Base-by-base conservation (phyloP, 2,888 invertebrate genomes). In the Sacculina carcini region DNA sequence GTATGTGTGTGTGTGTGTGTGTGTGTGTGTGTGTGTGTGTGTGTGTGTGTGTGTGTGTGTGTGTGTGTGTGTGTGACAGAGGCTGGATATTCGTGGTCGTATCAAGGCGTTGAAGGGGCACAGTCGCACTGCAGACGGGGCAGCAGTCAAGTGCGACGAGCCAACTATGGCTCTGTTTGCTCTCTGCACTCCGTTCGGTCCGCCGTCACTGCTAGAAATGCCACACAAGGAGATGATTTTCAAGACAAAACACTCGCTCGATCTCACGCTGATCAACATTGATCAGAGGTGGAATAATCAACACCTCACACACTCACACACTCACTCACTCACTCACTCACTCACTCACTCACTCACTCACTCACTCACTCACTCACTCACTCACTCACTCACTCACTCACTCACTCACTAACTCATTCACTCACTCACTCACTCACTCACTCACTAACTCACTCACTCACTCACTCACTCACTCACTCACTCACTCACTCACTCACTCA, bases 161-260 rank as follows among this genome's bases (percentile, higher is more conserved):
- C 87, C 90, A 2, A 90, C 90, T 0, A 64, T 96, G 63, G 96
- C 89, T 2, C 69, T 98, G 50, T 94, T 96, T 63, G 96, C 96
- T 55, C 81, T 96, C 52, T 98, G 98, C 69, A 96, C 94, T 3
- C 98, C 98, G 0, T 98, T 98, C 63, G 98, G 98, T 0, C 98
- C 98, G 14, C 90, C 98, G 23, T 90, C 92, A 52, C 70, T 94
- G 50, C 73, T 94, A 52, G 98, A 99, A 67, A 84, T 92, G 58
- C 92, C 94, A 5, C 89, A 94, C 64, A 90, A 96, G 65, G 98
- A 98, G 69, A 85, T 94, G 60, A 94, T 98, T 81, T 92, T 98
- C 71, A 98, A 98, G 69, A 92, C 90, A 66, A 98, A 98, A 70
- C 98, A 98, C 71, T 92, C 94, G 65, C 74, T 99, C 61, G 96